Conservation (phyloP, 2,113 vertebrate genomes). For the Tringa solitaria region DNA sequence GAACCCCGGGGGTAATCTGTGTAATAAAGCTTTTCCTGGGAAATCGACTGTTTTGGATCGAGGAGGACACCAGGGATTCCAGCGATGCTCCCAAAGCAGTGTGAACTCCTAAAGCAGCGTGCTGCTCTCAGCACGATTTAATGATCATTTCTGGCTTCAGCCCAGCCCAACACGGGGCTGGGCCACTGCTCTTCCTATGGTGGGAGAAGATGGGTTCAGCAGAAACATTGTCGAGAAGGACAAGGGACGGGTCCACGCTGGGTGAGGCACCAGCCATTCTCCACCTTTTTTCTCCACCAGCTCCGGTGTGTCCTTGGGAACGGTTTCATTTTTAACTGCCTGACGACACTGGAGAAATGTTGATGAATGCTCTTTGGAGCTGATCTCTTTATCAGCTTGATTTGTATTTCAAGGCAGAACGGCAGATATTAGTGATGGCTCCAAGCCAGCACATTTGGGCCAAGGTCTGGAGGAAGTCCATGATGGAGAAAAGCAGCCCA, state of each 20-base stretch:
- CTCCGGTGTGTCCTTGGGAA: not conserved
- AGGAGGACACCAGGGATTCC: not conserved
- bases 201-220: not conserved
- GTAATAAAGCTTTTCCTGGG: not conserved
- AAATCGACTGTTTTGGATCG: accelerated
- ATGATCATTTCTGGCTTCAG: not conserved
- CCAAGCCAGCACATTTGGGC: not conserved
- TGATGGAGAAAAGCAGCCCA: not conserved
- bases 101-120: not conserved
- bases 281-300: not conserved
- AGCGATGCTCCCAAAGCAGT: not conserved
- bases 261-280: not conserved
- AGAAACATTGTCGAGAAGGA: not conserved
- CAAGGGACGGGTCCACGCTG: accelerated
- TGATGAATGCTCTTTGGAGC: not conserved
- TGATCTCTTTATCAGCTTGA: not conserved
- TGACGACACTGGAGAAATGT: not conserved
- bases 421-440: not conserved
- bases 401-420: not conserved
- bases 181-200: not conserved
- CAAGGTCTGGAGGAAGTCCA: not conserved
- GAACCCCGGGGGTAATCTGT: accelerated
- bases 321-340: not conserved
- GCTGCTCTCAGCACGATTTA: not conserved
- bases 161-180: accelerated